These are phyloP conservation scores for Ammodytes dubius DNA, from an alignment of 2,113 vertebrate genomes.

Conservation along the genomic window DNA sequence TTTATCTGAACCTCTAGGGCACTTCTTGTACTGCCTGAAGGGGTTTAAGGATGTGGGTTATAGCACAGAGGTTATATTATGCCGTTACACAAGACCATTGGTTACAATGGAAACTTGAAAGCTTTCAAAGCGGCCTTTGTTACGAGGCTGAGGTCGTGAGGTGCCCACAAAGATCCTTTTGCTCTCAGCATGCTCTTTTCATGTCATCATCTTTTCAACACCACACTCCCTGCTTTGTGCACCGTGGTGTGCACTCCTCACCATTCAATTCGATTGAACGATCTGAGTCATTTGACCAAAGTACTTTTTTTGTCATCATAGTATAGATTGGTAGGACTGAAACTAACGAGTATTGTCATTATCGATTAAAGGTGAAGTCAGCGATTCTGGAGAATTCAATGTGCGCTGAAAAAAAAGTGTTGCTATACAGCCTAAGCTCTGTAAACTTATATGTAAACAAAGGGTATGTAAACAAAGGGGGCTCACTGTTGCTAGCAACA, in stretches of 20 bases:
- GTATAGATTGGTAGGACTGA: not conserved
- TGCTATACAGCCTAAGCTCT: too few species aligned
- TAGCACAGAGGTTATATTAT: conserved; percentile 33
- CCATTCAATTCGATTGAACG: not conserved
- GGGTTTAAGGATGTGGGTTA: conserved; percentile 27
- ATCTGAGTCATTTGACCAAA: not conserved
- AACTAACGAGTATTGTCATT: not conserved
- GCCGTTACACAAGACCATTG: conserved; percentile 36
- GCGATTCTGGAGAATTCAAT: too few species aligned
- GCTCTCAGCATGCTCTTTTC: conserved; percentile 17
- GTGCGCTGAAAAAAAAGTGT: too few species aligned
- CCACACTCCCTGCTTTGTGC: not conserved
- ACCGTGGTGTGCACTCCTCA: not conserved
- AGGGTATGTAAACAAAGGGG: too few species aligned
- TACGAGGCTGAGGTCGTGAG: conserved; percentile 29
- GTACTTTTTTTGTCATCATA: too few species aligned
- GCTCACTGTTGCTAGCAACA: too few species aligned
- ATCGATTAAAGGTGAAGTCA: not conserved
- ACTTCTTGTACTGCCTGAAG: conserved; percentile 33
- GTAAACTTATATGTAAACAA: too few species aligned
- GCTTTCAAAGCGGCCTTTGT: conserved; percentile 39
- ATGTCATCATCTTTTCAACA: too few species aligned
- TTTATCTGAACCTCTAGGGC: conserved; percentile 33
- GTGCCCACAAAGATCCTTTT: conserved; percentile 25
- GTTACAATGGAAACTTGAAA: conserved; percentile 28